Conservation (phyloP, 2,113 vertebrate species). For the Hippolais icterina region DNA sequence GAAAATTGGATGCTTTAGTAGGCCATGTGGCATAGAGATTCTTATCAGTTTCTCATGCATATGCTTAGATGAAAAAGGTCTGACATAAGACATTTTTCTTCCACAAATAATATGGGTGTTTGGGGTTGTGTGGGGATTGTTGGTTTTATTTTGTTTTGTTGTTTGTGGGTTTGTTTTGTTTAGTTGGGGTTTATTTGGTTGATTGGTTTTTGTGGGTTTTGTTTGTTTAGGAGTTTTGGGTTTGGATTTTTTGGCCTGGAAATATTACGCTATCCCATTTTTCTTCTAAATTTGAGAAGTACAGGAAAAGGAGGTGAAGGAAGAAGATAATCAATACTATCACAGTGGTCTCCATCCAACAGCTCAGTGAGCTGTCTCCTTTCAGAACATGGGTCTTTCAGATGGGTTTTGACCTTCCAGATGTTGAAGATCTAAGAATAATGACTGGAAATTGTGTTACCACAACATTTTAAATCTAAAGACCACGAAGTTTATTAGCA, state of each 20-base stretch:
- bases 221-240: background rate
- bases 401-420: background rate
- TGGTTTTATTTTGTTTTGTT: background rate
- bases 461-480: background rate
- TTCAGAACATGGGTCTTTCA: rapidly evolving
- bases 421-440: background rate
- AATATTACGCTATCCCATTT: background rate
- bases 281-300: background rate
- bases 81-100: background rate
- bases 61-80: background rate
- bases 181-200: background rate
- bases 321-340: no score
- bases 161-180: background rate
- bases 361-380: background rate
- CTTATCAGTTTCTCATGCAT: background rate
- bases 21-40: rapidly evolving
- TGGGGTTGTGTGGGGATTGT: rapidly evolving
- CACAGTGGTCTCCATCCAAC: rapidly evolving
- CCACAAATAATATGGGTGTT: background rate
- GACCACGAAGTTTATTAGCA: background rate
- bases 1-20: background rate
- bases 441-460: background rate
- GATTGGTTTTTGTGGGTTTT: background rate
- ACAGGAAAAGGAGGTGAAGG: background rate
- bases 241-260: background rate